A percentile compares a stretch with the other conserved stretches of the same genome.
These are phyloP conservation scores for Oxystoma pomonae DNA, from an alignment of 2,888 invertebrate species.

Conservation along the genomic window DNA sequence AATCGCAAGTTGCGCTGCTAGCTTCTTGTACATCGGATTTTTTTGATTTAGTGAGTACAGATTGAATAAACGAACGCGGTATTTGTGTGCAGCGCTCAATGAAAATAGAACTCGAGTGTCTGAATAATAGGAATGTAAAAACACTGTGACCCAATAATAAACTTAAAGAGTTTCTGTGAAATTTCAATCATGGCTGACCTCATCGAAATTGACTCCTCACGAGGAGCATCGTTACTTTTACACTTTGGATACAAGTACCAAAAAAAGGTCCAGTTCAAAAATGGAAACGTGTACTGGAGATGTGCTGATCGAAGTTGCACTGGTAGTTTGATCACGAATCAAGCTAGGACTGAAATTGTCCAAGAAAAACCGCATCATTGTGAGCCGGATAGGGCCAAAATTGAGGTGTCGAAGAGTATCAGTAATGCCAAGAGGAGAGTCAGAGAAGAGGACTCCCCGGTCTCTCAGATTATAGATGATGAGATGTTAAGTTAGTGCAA, in stretches of 20 bases:
- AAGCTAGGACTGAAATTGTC: neutral
- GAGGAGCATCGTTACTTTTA: neutral
- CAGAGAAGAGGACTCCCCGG: neutral
- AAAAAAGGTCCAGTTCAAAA: neutral
- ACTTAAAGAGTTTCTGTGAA: neutral
- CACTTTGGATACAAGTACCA: neutral
- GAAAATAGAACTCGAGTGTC: too few species aligned
- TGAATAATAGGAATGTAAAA: too few species aligned
- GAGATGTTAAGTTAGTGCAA: neutral
- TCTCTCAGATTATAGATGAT: neutral
- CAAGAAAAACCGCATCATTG: neutral
- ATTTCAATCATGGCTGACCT: neutral
- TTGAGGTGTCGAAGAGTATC: neutral
- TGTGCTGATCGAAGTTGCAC: neutral
- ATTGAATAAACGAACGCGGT: too few species aligned
- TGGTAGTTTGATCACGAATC: neutral
- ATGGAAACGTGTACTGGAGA: neutral
- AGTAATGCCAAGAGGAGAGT: neutral
- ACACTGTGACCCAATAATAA: too few species aligned
- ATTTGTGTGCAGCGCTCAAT: too few species aligned
- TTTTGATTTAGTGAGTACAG: too few species aligned
- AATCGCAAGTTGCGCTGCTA: too few species aligned
- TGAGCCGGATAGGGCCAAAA: neutral
- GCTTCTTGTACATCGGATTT: too few species aligned
- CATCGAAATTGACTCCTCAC: neutral